Conservation (phyloP, 2,113 vertebrate genomes). For the Perca flavescens region DNA sequence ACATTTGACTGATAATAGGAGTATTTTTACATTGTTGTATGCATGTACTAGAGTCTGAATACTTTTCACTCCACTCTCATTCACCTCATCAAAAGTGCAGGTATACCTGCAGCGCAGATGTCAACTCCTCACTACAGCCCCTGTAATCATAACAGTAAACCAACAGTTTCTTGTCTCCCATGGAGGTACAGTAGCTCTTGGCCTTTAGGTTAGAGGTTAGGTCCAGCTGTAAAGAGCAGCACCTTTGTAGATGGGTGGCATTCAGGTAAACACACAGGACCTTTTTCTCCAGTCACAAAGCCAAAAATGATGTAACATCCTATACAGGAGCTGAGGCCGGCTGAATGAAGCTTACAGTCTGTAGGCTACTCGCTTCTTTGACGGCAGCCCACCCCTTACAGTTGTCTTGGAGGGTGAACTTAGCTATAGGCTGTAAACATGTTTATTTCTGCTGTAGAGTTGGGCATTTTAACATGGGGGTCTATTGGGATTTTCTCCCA, state of each 20-base stretch:
- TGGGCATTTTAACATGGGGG: too few relatives aligned
- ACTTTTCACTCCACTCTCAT: background rate
- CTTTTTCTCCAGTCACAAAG: background rate
- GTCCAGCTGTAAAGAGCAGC: background rate
- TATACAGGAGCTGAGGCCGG: background rate
- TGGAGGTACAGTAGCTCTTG: background rate
- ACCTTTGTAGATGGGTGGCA: background rate
- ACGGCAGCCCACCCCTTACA: too few relatives aligned
- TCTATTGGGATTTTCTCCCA: too few relatives aligned
- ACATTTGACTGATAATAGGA: background rate
- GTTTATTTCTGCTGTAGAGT: too few relatives aligned
- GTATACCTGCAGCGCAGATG: background rate
- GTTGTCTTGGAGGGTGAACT: too few relatives aligned
- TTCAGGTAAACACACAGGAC: conserved; percentile 1
- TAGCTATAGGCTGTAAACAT: too few relatives aligned
- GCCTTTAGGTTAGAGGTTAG: background rate
- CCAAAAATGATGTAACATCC: background rate
- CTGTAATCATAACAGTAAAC: background rate
- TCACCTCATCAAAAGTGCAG: background rate
- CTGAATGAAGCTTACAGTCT: too few relatives aligned
- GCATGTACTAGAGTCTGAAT: background rate
- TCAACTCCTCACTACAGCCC: background rate
- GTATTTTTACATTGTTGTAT: background rate
- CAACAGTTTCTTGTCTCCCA: background rate
- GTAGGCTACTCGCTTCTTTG: too few relatives aligned